Conservation (phyloP, 1,140 invertebrate species). For the Calephelis virginiensis region DNA sequence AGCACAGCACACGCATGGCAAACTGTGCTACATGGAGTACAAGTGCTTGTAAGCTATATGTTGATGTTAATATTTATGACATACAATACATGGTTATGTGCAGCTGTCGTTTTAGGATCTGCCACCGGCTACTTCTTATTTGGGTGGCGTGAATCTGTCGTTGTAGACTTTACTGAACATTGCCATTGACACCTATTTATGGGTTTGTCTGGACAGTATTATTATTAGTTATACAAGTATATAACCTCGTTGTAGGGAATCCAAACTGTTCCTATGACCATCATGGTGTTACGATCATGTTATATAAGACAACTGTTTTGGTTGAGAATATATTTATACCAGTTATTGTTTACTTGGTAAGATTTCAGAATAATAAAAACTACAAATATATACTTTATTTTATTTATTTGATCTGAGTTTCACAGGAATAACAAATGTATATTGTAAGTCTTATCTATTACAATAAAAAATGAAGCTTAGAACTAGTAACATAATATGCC, state of each 20-base stretch:
- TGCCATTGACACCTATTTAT: slow-evolving; percentile 85
- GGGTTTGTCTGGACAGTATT: slow-evolving; percentile 44
- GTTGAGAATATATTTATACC: slow-evolving; percentile 62
- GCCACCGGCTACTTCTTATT: slow-evolving; percentile 96
- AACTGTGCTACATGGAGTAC: slow-evolving; percentile 93
- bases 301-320: slow-evolving; percentile 62
- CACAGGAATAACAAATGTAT: background rate
- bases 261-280: slow-evolving; percentile 49
- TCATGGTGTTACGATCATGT: slow-evolving; percentile 52
- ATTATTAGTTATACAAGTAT: slow-evolving; percentile 40
- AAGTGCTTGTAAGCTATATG: slow-evolving; percentile 90
- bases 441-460: no score
- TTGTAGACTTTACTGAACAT: slow-evolving; percentile 96
- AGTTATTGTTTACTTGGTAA: slow-evolving; percentile 61
- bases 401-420: slow-evolving; percentile 13
- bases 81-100: slow-evolving; percentile 96
- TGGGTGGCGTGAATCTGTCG: slow-evolving; percentile 95
- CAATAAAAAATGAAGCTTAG: no score
- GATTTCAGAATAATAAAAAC: slow-evolving; percentile 53
- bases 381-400: slow-evolving; percentile 28
- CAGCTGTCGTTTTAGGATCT: slow-evolving; percentile 93
- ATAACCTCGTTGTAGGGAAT: slow-evolving; percentile 51
- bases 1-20: slow-evolving; percentile 90
- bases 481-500: no score
- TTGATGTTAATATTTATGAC: slow-evolving; percentile 99